Conservation (phyloP, 2,888 invertebrate genomes). For the Rhagophthalmus giganteus region DNA sequence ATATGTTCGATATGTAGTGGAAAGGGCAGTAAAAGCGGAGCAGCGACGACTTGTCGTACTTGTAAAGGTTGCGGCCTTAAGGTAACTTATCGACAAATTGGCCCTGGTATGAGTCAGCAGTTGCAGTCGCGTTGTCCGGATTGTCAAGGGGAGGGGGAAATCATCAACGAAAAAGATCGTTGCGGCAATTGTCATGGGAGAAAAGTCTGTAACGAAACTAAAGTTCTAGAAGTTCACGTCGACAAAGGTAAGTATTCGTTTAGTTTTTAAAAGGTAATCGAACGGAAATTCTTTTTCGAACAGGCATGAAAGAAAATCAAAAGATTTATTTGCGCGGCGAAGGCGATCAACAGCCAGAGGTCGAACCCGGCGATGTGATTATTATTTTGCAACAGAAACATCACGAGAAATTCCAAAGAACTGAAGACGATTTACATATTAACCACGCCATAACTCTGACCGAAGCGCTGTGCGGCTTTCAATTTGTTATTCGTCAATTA, state of each 20-base stretch:
- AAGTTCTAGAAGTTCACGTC: slow-evolving; percentile 83
- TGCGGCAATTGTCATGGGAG: slow-evolving; percentile 83
- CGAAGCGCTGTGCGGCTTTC: slow-evolving; percentile 90
- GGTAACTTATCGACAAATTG: slow-evolving; percentile 71
- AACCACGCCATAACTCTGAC: slow-evolving; percentile 77
- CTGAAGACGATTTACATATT: slow-evolving; percentile 73
- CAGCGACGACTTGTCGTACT: slow-evolving; percentile 67
- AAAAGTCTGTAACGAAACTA: slow-evolving; percentile 79
- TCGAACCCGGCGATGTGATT: slow-evolving; percentile 86
- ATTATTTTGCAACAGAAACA: slow-evolving; percentile 81
- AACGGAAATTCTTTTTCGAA: too few species aligned
- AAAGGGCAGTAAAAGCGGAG: slow-evolving; percentile 73
- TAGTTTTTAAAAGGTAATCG: background rate
- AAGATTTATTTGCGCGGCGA: slow-evolving; percentile 85
- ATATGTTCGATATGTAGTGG: slow-evolving; percentile 79
- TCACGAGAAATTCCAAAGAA: slow-evolving; percentile 78
- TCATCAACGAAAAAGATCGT: slow-evolving; percentile 78
- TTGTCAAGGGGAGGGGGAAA: slow-evolving; percentile 72
- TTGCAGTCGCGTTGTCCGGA: slow-evolving; percentile 64
- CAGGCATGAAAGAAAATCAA: slow-evolving; percentile 76
- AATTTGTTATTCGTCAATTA: slow-evolving; percentile 81
- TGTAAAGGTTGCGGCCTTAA: slow-evolving; percentile 81
- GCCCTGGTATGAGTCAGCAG: slow-evolving; percentile 67
- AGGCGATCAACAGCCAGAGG: slow-evolving; percentile 87
- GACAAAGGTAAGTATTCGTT: slow-evolving; percentile 68